Base-by-base conservation (phyloP, 2,113 vertebrate genomes). In the Chaenocephalus aceratus region DNA sequence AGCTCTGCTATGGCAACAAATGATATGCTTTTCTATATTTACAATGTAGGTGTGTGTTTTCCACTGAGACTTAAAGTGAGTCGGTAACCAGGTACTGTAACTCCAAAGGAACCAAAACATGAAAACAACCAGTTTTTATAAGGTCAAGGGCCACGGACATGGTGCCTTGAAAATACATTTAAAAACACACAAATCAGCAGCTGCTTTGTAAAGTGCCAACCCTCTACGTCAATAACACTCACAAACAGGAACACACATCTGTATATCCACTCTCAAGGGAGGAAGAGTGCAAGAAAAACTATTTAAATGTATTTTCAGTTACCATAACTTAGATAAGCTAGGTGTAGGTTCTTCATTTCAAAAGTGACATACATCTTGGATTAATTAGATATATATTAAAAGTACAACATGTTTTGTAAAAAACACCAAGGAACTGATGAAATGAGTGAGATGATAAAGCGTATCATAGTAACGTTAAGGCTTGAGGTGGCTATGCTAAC, bases 241-340 rank as follows among this genome's bases (percentile, higher is more conserved):
- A 30, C 54, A 0, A 82, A 82, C 49, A 53, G 72, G 70, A 85
- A 80, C 66, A 58, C n/a, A 51, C 0, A 51, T 63, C 9, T 54
- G 73, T 64, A 65, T 59, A 12, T 88, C 63, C 46, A 26, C 54
- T 54, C 59, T 79, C 79, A 13, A 7, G 59, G 71, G 82, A 69
- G 84, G 86, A 88, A 87, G 83, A 54, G 2, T 13, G 56, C 9
- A n/a, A 53, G 49, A 71, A 51, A 71, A 82, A 78, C 36, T 70
- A 58, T 45, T 36, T 2, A 18, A 57, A 62, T 23, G 8, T 3
- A 6, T 44, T 41, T 41, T 41, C 36, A 7, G 36, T 41, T 45
- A 44, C 1, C 12, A 54, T 12, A 30, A 36, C 58, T 6, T 9
- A 61, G 30, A 73, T 52, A 44, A 49, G 18, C 34, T 23, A 30